phyloP scores from a whole-genome alignment of 2,797 vertebrate species.

The Kryptopterus vitreolus region DNA sequence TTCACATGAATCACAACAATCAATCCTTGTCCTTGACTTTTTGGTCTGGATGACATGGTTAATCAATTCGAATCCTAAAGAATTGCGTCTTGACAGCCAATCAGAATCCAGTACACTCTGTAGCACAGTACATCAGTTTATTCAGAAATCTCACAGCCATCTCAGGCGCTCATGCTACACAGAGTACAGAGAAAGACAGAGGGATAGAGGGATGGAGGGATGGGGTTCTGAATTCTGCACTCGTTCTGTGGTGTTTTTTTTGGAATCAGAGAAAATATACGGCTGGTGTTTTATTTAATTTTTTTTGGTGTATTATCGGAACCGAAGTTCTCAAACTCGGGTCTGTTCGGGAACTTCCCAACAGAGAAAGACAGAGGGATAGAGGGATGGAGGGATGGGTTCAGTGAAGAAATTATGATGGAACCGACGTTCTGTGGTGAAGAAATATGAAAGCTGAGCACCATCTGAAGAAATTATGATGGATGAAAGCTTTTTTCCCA shows the following conservation, averaged over 20 bases:
- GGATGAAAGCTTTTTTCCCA: not conserved
- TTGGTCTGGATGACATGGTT: too few relatives aligned
- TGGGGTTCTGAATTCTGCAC: not conserved
- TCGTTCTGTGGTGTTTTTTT: not conserved
- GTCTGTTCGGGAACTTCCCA: not conserved
- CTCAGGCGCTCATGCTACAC: too few relatives aligned
- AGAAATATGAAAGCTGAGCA: too few relatives aligned
- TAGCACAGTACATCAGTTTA: not conserved
- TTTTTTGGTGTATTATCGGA: not conserved
- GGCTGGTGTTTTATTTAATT: too few relatives aligned
- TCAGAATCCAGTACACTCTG: not conserved
- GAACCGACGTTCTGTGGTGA: too few relatives aligned
- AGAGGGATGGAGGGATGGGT: too few relatives aligned
- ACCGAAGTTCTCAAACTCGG: not conserved
- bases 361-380: too few relatives aligned
- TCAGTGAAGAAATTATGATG: too few relatives aligned
- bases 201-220: not conserved
- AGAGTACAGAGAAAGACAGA: not conserved
- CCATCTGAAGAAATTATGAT: not conserved
- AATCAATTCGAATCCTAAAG: too few relatives aligned
- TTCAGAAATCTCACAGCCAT: not conserved
- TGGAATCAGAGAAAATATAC: slow-evolving; percentile 12
- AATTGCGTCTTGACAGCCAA: not conserved
- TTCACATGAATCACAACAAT: too few relatives aligned
- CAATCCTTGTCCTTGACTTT: too few relatives aligned